Base-by-base conservation (phyloP, 2,888 invertebrate genomes). In the Macrophya annulata region DNA sequence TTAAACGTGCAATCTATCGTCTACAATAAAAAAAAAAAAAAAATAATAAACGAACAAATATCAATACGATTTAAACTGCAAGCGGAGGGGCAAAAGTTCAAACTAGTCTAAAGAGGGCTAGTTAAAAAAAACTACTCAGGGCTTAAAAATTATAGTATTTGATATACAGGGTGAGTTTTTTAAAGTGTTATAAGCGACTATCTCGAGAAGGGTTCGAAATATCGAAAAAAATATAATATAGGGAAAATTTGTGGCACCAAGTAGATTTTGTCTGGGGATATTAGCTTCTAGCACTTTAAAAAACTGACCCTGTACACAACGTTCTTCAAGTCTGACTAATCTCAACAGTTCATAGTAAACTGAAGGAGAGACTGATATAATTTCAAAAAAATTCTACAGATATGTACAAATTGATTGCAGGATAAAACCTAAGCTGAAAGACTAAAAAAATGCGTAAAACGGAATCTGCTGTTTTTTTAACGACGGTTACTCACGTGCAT, bases 401-500 rank as follows among this genome's bases (percentile, higher is more conserved):
- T 48, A 48, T 8, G 1, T 10, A 48, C 12, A 12, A 48, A 12
- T 51, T 51, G 2, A n/a, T 5, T 17, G 51, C 51, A 17, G 17
- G 51, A 51, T 5, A 51, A 51, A n/a, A 17, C 6, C 51, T 51
- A 51, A 51, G 51, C 51, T 51, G 17, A 17, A 51, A 51, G 51
- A 17, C 51, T 51, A 48, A 48, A 48, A 48, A 48, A 12, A 12
- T 12, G 45, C 31, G 12, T 48, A 17, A 37, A 65, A 65, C 10
- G 2, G 65, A 31, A 31, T 65, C 15, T 65, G 3, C 65, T 21
- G 3, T 31, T 25, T 1, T 15, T 37, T 68, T 68, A 17, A 15
- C 45, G 21, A 83, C 72, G 25, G 86, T 87, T 90, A 95, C 97
- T 96, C 94, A 99, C 98, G 94, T 98, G 98, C 97, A 99, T 97